Base-by-base conservation (phyloP, 2,888 invertebrate species). In the Dryobota labecula region DNA sequence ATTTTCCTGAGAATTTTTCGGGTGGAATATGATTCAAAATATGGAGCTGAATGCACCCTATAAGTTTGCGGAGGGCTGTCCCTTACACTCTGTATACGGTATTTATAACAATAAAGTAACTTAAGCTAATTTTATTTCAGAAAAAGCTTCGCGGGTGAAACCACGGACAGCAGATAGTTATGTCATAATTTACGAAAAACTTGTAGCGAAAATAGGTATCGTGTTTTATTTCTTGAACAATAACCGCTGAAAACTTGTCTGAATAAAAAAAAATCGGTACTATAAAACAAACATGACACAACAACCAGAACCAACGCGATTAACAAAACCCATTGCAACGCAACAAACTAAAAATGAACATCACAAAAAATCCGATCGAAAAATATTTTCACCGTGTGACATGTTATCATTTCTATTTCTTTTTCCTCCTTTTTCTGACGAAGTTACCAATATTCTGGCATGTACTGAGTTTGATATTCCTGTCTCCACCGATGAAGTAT, bases 371-470 rank as follows among this genome's bases (percentile, higher is more conserved):
- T 85, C 94, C 94, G 3, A 89, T 94, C 6, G 94, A 94, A 70
- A 90, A 87, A 74, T 86, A 91, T 71, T 93, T 94, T 41, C 75
- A 85, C 30, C 81, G 70, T 2, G 63, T 93, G 6, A 86, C 91
- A 1, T 83, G 83, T 3, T 94, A 94, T 56, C 94, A 95, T 57
- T 90, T 86, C 13, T 94, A 87, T 57, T 81, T 92, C 11, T 94
- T 92, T 72, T 76, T 76, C 11, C 33, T 93, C 2, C 54, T 94
- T 20, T 94, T 94, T 68, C 5, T 88, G 0, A 87, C 90, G 41
- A 92, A 94, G 73, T 57, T 91, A 20, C 92, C 93, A 3, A 62
- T 91, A 41, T 91, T 91, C 43, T 94, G 94, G 94, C 94, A 94
- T 70, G 82, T 94, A 0, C 73, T 94, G 0, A 93, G 89, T 73